phyloP scores from a whole-genome alignment of 2,797 vertebrate species.

The Pampus argenteus region DNA sequence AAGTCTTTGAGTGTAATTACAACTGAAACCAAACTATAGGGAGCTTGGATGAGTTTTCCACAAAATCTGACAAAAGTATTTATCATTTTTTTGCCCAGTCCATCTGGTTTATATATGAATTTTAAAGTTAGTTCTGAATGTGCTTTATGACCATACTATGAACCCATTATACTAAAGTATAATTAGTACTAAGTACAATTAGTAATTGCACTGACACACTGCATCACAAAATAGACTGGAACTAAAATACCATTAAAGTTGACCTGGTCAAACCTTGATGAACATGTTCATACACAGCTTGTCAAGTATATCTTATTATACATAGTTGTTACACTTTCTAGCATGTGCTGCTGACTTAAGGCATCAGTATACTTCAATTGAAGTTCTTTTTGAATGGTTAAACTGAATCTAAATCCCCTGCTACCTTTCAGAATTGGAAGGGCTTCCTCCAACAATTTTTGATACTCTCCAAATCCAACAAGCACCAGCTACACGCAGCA shows the following conservation, averaged over 20 bases:
- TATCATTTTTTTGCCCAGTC: conserved; percentile 3
- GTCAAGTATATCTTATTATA: not conserved
- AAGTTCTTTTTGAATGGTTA: no score
- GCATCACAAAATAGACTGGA: not conserved
- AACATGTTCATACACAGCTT: not conserved
- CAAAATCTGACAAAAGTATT: conserved; percentile 29
- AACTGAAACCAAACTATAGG: conserved; percentile 38
- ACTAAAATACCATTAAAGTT: not conserved
- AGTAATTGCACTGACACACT: not conserved
- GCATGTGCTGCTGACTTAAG: not conserved
- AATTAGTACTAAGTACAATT: not conserved
- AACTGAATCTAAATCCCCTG: no score
- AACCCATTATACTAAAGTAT: not conserved
- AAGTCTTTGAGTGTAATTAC: conserved; percentile 50
- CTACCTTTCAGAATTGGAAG: no score
- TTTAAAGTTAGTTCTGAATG: conserved; percentile 15
- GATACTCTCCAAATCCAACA: no score
- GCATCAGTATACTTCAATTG: no score
- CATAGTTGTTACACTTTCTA: conserved; percentile 6
- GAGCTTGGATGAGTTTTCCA: conserved; percentile 5
- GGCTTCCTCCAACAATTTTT: no score
- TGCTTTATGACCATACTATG: conserved; percentile 4
- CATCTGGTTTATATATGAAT: conserved; percentile 18
- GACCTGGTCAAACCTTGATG: not conserved
- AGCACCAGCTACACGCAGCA: no score